Evolutionary conservation across 2,888 invertebrate species (phyloP).

Genomic region (Thysanoteuthis rhombus): DNA sequence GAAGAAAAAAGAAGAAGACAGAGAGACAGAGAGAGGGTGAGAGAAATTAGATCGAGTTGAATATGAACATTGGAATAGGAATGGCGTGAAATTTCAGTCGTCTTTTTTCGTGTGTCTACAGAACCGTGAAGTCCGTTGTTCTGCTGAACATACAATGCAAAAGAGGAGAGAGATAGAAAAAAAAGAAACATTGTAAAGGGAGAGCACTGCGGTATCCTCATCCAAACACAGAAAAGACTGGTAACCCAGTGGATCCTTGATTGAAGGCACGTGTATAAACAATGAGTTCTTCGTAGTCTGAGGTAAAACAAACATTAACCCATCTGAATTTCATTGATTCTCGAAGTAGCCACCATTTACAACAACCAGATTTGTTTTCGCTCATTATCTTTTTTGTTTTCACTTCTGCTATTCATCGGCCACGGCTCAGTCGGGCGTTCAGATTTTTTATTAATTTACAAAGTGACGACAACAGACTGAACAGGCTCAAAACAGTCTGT

Average conservation of each 20-base stretch:
- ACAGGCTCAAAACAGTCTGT: not conserved
- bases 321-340: conserved; percentile 12
- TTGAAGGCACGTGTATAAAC: not conserved
- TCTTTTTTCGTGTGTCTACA: not conserved
- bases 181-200: not conserved
- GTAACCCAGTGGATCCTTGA: not conserved
- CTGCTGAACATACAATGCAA: not conserved
- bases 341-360: not conserved
- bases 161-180: not conserved
- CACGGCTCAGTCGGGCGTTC: not conserved
- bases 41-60: no score
- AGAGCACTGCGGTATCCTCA: not conserved
- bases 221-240: not conserved
- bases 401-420: not conserved
- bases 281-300: not conserved
- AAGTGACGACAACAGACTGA: not conserved
- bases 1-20: no score
- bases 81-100: not conserved
- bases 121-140: not conserved
- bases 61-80: not conserved
- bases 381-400: not conserved
- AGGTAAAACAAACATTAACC: not conserved
- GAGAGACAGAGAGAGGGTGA: no score
- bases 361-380: not conserved
- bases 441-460: not conserved